A percentile compares a stretch with the other conserved stretches of the same genome.
Evolutionary conservation across 2,888 invertebrate species (phyloP).

Genomic region (Endomychus coccineus): DNA sequence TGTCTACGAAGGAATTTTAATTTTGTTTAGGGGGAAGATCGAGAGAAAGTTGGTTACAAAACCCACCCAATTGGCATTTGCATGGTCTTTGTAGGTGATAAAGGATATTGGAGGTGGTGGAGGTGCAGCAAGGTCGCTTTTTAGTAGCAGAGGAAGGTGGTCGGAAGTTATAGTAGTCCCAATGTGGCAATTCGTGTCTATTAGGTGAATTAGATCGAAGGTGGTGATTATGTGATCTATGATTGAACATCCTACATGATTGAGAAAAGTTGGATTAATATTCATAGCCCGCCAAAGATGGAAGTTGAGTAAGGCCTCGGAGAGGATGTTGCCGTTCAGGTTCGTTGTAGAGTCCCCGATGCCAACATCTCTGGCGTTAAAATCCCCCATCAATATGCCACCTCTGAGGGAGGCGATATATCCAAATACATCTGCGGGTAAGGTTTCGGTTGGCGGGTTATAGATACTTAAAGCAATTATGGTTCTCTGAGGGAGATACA

Average conservation of each 20-base stretch:
- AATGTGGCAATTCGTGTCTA: no score
- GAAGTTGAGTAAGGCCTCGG: no score
- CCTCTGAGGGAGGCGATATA: neutral
- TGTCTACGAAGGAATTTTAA: no score
- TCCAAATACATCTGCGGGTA: neutral
- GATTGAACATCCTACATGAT: no score
- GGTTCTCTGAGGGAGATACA: neutral
- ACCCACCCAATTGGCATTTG: neutral
- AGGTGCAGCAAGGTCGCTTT: neutral
- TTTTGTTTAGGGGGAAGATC: no score
- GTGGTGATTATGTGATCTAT: no score
- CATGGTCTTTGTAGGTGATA: neutral
- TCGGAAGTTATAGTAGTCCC: no score
- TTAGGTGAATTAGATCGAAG: no score
- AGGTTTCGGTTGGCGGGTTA: neutral
- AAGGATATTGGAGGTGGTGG: neutral
- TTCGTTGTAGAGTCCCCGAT: neutral
- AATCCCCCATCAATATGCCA: neutral
- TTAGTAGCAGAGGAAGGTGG: neutral
- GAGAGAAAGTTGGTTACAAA: no score
- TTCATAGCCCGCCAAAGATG: no score
- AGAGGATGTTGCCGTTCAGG: neutral
- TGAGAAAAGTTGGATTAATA: no score
- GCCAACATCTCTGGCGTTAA: neutral
- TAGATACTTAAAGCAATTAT: neutral